These are phyloP conservation scores for Fulica atra DNA, from an alignment of 2,113 vertebrate species.

Conservation along the genomic window DNA sequence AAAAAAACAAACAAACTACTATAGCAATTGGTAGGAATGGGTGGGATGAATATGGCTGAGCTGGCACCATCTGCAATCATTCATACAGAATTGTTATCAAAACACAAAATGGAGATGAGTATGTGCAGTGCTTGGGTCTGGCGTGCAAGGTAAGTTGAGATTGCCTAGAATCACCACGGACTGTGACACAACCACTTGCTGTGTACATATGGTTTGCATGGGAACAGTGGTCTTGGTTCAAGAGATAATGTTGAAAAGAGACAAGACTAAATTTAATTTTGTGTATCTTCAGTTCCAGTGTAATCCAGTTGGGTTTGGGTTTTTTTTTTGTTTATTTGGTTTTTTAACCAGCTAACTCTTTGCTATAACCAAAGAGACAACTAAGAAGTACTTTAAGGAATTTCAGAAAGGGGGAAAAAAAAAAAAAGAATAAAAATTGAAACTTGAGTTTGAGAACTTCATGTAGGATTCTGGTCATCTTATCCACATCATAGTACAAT, in stretches of 20 bases:
- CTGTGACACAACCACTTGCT: neutral
- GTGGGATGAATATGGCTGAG: too few species aligned
- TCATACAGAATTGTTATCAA: neutral
- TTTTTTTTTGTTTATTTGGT: neutral
- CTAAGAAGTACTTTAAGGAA: neutral
- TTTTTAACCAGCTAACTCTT: neutral
- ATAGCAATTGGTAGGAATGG: too few species aligned
- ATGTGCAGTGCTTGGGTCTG: neutral
- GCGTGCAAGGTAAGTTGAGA: neutral
- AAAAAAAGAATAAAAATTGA: neutral
- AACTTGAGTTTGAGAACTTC: neutral
- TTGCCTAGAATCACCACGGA: neutral
- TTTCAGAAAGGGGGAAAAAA: neutral
- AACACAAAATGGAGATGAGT: neutral
- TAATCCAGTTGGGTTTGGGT: neutral
- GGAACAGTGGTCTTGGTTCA: neutral
- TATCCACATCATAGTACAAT: neutral
- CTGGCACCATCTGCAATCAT: too few species aligned
- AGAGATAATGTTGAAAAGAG: neutral
- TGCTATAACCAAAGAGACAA: neutral
- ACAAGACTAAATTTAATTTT: neutral
- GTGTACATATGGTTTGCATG: neutral
- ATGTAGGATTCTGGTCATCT: neutral
- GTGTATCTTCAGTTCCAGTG: neutral
- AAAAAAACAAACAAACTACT: too few species aligned